A percentile compares a stretch with the other conserved stretches of the same genome.
phyloP scores from a whole-genome alignment of 2,113 vertebrate species.

The Fulica atra region DNA sequence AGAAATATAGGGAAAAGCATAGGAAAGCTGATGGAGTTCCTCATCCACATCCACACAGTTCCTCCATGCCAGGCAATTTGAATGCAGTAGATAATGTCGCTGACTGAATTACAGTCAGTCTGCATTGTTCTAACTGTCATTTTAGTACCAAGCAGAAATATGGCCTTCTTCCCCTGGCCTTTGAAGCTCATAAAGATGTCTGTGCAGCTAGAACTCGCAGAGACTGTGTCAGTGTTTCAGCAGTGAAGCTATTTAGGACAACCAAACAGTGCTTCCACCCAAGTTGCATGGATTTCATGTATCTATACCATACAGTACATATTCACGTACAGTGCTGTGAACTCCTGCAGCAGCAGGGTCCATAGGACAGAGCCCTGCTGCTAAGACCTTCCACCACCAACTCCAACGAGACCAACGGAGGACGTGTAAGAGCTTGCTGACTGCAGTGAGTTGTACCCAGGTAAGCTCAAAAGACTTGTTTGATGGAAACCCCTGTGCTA shows the following conservation, averaged over 20 bases:
- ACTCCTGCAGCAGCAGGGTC: neutral
- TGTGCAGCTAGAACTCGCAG: neutral
- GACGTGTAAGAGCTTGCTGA: accelerated
- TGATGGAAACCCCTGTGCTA: neutral
- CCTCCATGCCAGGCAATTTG: constrained; percentile 34
- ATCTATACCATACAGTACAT: neutral
- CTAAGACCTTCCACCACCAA: neutral
- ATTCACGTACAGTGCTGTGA: neutral
- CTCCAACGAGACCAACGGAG: accelerated
- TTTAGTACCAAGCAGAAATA: neutral
- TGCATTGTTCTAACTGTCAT: neutral
- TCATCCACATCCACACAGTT: neutral
- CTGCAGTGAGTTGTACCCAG: neutral
- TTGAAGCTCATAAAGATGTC: neutral
- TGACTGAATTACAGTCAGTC: neutral
- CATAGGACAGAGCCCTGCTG: neutral
- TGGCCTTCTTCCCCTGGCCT: neutral
- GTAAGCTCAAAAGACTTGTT: neutral
- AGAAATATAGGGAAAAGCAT: neutral
- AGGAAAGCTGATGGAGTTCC: neutral
- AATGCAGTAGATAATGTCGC: neutral
- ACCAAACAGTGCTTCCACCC: neutral
- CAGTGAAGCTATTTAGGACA: neutral
- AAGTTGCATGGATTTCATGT: neutral
- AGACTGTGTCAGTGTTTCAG: neutral